Percentiles rank a stretch among this genome's conserved stretches.
Conservation (phyloP, 2,888 invertebrate species). For the Parascotia fuliginaria region DNA sequence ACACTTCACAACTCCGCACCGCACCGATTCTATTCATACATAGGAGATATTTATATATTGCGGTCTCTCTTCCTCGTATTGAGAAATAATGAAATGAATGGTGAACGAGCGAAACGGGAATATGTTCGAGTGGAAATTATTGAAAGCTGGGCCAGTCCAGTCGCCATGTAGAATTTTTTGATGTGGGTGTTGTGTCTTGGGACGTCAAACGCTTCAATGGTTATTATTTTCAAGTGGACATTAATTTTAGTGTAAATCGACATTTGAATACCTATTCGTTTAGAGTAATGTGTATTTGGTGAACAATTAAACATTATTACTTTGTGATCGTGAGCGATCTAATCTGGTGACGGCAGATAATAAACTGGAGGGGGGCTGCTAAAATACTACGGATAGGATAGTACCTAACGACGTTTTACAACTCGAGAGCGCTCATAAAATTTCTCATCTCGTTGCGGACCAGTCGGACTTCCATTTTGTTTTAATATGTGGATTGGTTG, state of each 20-base stretch:
- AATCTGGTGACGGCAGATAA: constrained; percentile 75
- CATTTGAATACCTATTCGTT: constrained; percentile 59
- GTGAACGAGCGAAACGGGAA: constrained; percentile 80
- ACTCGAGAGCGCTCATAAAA: constrained; percentile 79
- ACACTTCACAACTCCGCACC: constrained; percentile 81
- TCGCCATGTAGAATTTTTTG: constrained; percentile 84
- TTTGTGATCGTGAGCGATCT: constrained; percentile 70
- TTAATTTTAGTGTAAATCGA: constrained; percentile 73
- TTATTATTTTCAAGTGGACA: constrained; percentile 82
- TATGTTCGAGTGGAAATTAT: constrained; percentile 84
- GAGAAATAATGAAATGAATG: constrained; percentile 83
- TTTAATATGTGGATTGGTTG: constrained; percentile 82
- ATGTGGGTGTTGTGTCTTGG: constrained; percentile 84
- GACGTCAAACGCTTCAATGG: constrained; percentile 84
- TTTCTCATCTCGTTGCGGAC: constrained; percentile 77
- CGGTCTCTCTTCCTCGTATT: constrained; percentile 76
- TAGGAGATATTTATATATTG: constrained; percentile 79
- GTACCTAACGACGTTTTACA: constrained; percentile 85
- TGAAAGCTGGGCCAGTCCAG: constrained; percentile 80
- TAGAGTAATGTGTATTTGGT: constrained; percentile 57
- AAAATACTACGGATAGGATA: constrained; percentile 85
- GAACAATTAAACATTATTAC: constrained; percentile 60
- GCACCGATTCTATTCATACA: constrained; percentile 83
- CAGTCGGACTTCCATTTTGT: constrained; percentile 83
- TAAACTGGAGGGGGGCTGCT: constrained; percentile 83